Evolutionary conservation across 1,140 invertebrate genomes (phyloP), one percentile per base, ranked within the genome.

Genomic region (Piezodorus guildinii): DNA sequence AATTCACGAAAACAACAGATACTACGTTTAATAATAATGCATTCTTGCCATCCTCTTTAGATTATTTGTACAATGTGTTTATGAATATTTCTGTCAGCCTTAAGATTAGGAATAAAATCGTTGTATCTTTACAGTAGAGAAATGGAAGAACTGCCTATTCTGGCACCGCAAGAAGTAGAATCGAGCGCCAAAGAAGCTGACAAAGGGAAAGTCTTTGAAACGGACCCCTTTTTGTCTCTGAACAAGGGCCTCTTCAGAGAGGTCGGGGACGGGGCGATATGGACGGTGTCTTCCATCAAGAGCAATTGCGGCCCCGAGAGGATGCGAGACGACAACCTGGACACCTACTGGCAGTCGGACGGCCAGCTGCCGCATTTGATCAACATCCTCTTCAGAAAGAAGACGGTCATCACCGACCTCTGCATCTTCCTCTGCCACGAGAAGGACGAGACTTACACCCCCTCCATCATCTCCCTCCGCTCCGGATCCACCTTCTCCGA

Each of bases 271-370:
- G 90, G 96, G 76, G 96, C 95, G 6, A 95, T 98, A 68, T 98
- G 96, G 96, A 95, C 92, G 68, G 77, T 99, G 25, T 98, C 94
- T 1, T 97, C 94, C 25, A 98, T 95, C 73, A 99, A 99, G 83
- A 91, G 94, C 75, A 91, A 90, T 90, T 97, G 96, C 81, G 96
- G 96, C 23, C 94, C 98, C 14, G 94, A 98, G 73, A 94, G 98
- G 73, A 74, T 99, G 23, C 76, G 94, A 67, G 95, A 98, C 75
- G 90, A 96, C 74, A 88, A 89, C 62, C 86, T 91, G 71, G 96
- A 98, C 68, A 97, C 93, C 1, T 99, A 97, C 75, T 99, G 96
- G 96, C 96, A 99, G 73, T 98, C 94, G 0, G 96, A 99, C 78
- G 96, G 96, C 0, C 94, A 96, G 70, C 80, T 98, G 65, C 96